phyloP scores from a whole-genome alignment of 1,140 invertebrate species.

The Arion vulgaris region DNA sequence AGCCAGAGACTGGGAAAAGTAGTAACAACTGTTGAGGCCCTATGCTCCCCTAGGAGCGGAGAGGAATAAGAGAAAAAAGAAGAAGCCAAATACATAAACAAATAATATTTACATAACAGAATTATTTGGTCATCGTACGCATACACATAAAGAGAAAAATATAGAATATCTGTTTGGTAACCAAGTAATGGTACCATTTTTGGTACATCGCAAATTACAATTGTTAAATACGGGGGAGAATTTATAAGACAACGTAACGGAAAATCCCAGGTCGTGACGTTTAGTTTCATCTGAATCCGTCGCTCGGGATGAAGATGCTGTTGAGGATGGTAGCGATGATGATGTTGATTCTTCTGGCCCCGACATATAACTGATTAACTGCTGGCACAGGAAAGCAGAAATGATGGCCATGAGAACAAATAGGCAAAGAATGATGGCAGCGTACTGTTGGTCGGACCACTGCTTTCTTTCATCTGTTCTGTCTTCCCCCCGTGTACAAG shows the following conservation, averaged over 20 bases:
- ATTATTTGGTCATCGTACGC: neutral
- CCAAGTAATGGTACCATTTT: neutral
- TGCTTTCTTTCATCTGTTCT: conserved; percentile 69
- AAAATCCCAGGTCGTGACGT: no score
- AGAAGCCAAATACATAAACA: no score
- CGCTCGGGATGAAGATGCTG: neutral
- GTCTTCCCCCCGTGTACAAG: conserved; percentile 21
- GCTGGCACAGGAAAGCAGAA: conserved; percentile 77
- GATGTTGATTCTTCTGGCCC: neutral
- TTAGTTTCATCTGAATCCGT: neutral
- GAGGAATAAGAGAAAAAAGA: no score
- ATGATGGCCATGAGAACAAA: conserved; percentile 79
- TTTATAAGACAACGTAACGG: no score
- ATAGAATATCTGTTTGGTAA: neutral
- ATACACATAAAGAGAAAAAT: neutral
- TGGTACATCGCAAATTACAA: neutral
- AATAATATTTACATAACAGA: neutral
- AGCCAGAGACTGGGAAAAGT: no score
- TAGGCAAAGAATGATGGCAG: conserved; percentile 77
- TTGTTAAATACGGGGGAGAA: neutral
- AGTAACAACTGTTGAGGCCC: no score
- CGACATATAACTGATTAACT: conserved; percentile 67
- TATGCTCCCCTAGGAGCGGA: no score
- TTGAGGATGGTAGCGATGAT: neutral
- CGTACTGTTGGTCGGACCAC: conserved; percentile 79